phyloP scores from a whole-genome alignment of 2,113 vertebrate species.

The Diadophis punctatus region DNA sequence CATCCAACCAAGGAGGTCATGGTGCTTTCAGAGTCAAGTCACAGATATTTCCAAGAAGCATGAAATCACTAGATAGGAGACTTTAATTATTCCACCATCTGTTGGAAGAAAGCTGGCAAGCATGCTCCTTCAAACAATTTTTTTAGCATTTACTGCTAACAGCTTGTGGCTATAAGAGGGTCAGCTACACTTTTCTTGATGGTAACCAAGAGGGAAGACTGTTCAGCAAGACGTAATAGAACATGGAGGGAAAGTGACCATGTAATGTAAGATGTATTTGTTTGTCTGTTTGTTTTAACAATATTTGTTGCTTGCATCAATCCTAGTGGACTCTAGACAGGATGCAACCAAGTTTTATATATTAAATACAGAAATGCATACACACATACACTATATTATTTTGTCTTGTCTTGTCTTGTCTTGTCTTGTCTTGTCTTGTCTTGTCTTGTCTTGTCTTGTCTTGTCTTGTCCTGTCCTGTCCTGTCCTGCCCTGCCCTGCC shows the following conservation, averaged over 20 bases:
- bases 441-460: too few species aligned
- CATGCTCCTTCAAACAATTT: background rate
- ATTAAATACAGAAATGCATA: background rate
- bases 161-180: background rate
- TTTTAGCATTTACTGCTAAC: background rate
- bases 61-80: background rate
- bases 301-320: background rate
- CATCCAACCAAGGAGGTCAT: background rate
- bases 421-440: too few species aligned
- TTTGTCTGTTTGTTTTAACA: background rate
- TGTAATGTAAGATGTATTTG: background rate
- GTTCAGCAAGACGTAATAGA: background rate
- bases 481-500: accelerated
- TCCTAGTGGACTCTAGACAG: background rate
- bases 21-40: background rate
- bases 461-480: too few species aligned
- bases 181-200: background rate
- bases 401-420: background rate
- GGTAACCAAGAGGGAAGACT: background rate
- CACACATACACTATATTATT: background rate
- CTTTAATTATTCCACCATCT: background rate
- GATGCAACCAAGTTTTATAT: background rate
- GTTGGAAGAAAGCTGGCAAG: background rate
- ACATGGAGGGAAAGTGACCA: background rate
- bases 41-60: background rate